Base-by-base conservation (phyloP, 2,888 invertebrate species). In the Sthenelais limicola region DNA sequence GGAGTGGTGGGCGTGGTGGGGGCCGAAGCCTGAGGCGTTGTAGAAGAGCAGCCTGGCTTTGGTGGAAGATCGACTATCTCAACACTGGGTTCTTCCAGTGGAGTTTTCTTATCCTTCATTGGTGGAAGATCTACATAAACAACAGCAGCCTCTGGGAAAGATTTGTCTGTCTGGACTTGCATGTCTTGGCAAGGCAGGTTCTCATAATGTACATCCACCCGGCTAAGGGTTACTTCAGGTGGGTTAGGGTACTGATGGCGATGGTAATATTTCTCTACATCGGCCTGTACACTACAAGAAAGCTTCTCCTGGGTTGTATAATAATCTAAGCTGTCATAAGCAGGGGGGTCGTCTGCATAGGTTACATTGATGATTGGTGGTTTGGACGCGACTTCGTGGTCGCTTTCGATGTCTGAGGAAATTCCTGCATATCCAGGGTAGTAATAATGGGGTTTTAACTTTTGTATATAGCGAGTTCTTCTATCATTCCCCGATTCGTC, bases 281-380 rank as follows among this genome's bases (percentile, higher is more conserved):
- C 54, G 18, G 35, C 52, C 3, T 35, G 33, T 7, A 38, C 69
- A 18, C 35, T 62, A n/a, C 3, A 26, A 21, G 32, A 12, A 24
- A 48, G 68, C 32, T 68, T 52, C 21, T 51, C 5, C 7, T 51
- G 18, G 21, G 9, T n/a, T 32, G 32, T 28, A 21, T 35, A 62
- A 15, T 62, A 62, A 43, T 62, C 62, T 3, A 72, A 24, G 33
- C 67, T 68, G 32, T 73, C 68, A n/a, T 68, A 68, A 21, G 54
- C 68, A n/a, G 73, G 68, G 5, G 72, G 72, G 33, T 68, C 72
- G 21, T 68, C 72, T 4, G 58, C 54, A 30, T 68, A 67, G 2
- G 56, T 68, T 21, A 71, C 24, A 24, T 58, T 71, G 12, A 68
- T 73, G 21, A 47, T 47, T 47, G 73, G 72, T 3, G 66, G 52